Conservation (phyloP, 37 sponge, comb jelly and placozoan genomes). For the Crambe crambe region DNA sequence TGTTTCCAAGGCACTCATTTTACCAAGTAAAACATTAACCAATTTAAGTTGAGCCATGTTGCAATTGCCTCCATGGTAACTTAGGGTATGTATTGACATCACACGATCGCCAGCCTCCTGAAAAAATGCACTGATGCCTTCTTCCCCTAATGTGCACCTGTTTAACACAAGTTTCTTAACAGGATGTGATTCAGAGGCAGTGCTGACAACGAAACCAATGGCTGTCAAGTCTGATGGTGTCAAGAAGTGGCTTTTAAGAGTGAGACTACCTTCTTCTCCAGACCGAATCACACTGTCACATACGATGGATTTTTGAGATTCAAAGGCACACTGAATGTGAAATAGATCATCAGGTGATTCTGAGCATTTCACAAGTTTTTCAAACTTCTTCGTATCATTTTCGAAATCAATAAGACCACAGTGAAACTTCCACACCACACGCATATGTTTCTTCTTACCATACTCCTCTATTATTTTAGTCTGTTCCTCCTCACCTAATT, state of each 20-base stretch:
- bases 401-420: conserved; percentile 26
- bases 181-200: not conserved
- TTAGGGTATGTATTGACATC: not conserved
- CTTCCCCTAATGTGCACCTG: not conserved
- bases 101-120: not conserved
- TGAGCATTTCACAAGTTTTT: not conserved
- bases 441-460: conserved; percentile 11
- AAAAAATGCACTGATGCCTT: not conserved
- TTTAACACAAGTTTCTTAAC: conserved; percentile 4
- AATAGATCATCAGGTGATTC: not conserved
- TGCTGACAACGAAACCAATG: conserved; percentile 13
- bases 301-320: conserved; percentile 10
- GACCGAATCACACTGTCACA: conserved; percentile 9
- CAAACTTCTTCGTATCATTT: not conserved
- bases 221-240: conserved; percentile 21
- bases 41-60: not conserved
- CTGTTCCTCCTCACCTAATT: not conserved
- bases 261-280: not conserved
- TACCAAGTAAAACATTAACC: not conserved
- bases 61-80: not conserved
- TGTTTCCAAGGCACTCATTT: not conserved
- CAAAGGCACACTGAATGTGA: conserved; percentile 36
- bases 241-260: conserved; percentile 2
- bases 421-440: conserved; percentile 50
- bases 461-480: not conserved